Evolutionary conservation across 2,113 vertebrate genomes (phyloP), one percentile per base, ranked within the genome.

Genomic region (Natator depressus): DNA sequence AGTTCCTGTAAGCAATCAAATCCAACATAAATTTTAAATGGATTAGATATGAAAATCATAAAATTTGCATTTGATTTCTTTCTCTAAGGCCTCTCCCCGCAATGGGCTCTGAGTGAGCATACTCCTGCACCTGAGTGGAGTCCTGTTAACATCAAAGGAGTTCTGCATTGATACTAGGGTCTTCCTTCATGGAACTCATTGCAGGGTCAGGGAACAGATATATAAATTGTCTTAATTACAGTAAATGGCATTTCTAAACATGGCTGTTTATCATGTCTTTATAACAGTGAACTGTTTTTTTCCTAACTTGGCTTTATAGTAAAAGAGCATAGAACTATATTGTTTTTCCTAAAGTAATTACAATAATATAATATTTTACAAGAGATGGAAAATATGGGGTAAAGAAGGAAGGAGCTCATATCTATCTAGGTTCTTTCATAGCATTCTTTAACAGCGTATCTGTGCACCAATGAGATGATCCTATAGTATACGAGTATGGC

Each of bases 1-100:
- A 98, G 89, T 93, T 98, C 97, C 99, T 99, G 35, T 0, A 94
- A 95, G 50, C 16, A 93, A 53, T 50, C 19, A 25, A 25, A 13
- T 20, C 13, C 42, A 80, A 27, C 16, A 14, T 4, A 62, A 62
- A 55, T 89, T 4, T 54, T 11, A 31, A 84, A 49, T 88, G 75
- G 38, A 87, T 50, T 24, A 80, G 42, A 27, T 78, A 83, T 3
- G 31, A 35, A 46, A 69, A 88, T 55, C 11, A n/a, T 24, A 49
- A 49, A 5, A 46, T 79, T 81, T 50, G 38, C 42, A 6, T 84
- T 53, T 81, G 47, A 46, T 35, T 82, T 27, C 17, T 59, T 51
- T 25, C 25, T 47, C 14, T 76, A 65, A 89, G 42, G 29, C 42
- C 62, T 75, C 72, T 31, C 3, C 20, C 25, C 72, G 4, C 10